Percentiles rank a stretch among this genome's conserved stretches.
Conservation (phyloP, 2,888 invertebrate species). For the Itoplectis maculator region DNA sequence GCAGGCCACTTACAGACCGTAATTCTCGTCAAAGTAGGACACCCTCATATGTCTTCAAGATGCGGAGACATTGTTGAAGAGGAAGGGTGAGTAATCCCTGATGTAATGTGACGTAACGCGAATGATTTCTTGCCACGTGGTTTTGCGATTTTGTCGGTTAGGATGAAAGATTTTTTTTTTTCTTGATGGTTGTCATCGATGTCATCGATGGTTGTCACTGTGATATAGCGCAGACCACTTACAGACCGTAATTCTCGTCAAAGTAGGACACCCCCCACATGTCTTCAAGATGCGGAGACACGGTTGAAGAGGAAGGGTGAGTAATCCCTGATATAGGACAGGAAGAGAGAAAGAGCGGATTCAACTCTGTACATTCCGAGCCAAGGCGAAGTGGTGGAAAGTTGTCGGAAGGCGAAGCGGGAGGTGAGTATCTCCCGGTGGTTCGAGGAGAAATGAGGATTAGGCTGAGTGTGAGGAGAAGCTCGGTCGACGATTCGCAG, state of each 20-base stretch:
- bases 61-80: neutral
- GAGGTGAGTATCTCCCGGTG: slow-evolving; percentile 47
- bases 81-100: slow-evolving; percentile 34
- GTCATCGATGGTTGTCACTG: neutral
- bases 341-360: slow-evolving; percentile 39
- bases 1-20: neutral
- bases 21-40: slow-evolving; percentile 9
- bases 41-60: neutral
- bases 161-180: too few species aligned
- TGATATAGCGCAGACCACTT: neutral
- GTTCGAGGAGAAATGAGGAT: slow-evolving; percentile 52
- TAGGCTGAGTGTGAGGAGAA: slow-evolving; percentile 8
- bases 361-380: slow-evolving; percentile 36
- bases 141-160: neutral
- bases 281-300: neutral
- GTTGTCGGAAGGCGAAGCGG: slow-evolving; percentile 21
- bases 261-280: neutral
- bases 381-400: slow-evolving; percentile 35
- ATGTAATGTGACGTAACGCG: too few species aligned
- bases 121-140: too few species aligned
- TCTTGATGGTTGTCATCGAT: too few species aligned
- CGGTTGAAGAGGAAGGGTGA: neutral
- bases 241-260: neutral
- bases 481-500: slow-evolving; percentile 9
- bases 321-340: slow-evolving; percentile 39